Conservation (phyloP, 1,140 invertebrate genomes). For the Brevipalpus yothersi region DNA sequence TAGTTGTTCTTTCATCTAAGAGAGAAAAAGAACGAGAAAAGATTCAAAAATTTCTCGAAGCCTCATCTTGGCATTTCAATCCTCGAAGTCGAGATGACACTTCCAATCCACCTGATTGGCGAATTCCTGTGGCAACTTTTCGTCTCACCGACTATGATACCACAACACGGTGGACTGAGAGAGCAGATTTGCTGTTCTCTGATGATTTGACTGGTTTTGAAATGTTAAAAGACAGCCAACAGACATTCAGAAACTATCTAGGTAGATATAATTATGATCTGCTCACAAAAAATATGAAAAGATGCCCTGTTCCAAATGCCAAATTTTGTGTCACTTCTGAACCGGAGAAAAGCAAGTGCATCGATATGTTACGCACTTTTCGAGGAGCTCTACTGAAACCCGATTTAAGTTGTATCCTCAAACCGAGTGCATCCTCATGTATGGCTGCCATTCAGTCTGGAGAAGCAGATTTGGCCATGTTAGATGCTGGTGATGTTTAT, state of each 20-base stretch:
- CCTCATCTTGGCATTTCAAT: conserved; percentile 5
- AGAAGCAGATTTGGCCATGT: conserved; percentile 54
- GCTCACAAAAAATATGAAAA: conserved; percentile 25
- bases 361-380: conserved; percentile 71
- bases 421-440: conserved; percentile 58
- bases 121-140: not conserved
- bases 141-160: not conserved
- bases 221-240: conserved; percentile 10
- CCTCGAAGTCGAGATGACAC: not conserved
- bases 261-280: conserved; percentile 4
- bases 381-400: conserved; percentile 68
- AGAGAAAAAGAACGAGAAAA: conserved; percentile 28
- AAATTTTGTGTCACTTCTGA: conserved; percentile 71
- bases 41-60: conserved; percentile 25
- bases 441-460: conserved; percentile 37
- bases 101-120: not conserved
- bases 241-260: conserved; percentile 16
- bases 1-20: conserved; percentile 59
- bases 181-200: conserved; percentile 21
- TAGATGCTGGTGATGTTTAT: conserved; percentile 83
- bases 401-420: conserved; percentile 58
- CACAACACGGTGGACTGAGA: conserved; percentile 29
- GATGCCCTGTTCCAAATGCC: conserved; percentile 51
- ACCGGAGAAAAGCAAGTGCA: conserved; percentile 67
- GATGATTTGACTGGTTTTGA: conserved; percentile 14